phyloP scores from a whole-genome alignment of 2,113 vertebrate species.

The Podilymbus podiceps region DNA sequence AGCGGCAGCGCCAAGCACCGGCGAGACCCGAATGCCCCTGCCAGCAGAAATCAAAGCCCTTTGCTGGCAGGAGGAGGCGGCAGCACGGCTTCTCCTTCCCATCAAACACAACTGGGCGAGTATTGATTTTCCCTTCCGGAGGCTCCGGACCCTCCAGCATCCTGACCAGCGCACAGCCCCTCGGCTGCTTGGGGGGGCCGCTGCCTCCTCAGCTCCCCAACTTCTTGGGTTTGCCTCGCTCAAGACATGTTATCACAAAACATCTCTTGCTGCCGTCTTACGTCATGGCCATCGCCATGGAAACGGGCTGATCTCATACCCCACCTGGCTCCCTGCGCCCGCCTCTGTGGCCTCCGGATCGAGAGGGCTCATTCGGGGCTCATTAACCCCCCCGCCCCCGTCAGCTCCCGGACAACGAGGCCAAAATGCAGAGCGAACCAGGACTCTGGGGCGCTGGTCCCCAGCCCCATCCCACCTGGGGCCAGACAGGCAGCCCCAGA shows the following conservation, averaged over 20 bases:
- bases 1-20: background rate
- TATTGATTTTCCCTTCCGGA: background rate
- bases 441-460: rapidly evolving
- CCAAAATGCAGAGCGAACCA: rapidly evolving
- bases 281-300: background rate
- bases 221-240: background rate
- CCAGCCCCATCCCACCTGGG: background rate
- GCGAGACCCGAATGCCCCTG: background rate
- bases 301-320: background rate
- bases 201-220: background rate
- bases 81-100: background rate
- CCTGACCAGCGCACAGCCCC: rapidly evolving
- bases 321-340: background rate
- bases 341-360: rapidly evolving
- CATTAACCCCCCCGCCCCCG: rapidly evolving
- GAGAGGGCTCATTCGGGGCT: rapidly evolving
- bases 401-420: rapidly evolving
- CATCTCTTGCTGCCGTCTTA: background rate
- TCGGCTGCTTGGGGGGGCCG: rapidly evolving
- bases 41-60: background rate
- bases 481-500: background rate
- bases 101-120: background rate
- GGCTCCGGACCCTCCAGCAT: background rate
- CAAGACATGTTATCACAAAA: rapidly evolving
- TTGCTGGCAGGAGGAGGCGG: background rate